These are phyloP conservation scores for Hylyphantes graminicola DNA, from an alignment of 1,140 invertebrate genomes.

Conservation along the genomic window DNA sequence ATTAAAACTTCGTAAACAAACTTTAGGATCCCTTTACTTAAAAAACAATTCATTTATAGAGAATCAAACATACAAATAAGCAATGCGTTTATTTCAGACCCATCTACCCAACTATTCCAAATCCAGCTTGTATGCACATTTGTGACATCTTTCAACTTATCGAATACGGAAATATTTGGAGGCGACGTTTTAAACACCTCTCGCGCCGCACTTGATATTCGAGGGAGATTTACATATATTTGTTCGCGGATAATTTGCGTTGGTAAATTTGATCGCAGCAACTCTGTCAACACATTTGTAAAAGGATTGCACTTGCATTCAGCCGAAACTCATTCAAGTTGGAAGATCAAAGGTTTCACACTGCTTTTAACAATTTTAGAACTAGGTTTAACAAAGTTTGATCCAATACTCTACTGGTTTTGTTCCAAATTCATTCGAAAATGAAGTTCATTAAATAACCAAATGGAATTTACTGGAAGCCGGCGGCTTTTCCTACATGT, in stretches of 20 bases:
- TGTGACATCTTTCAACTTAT: slow-evolving; percentile 23
- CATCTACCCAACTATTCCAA: too few species aligned
- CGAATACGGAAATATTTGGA: slow-evolving; percentile 38
- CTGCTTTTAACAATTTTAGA: slow-evolving; percentile 21
- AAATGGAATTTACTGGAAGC: too few species aligned
- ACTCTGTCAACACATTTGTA: slow-evolving; percentile 48
- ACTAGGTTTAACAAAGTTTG: neutral
- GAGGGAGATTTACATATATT: slow-evolving; percentile 51
- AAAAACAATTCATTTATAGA: too few species aligned
- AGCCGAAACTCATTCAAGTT: slow-evolving; percentile 23
- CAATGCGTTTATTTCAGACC: too few species aligned
- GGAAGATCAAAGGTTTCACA: slow-evolving; percentile 36
- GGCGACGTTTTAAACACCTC: slow-evolving; percentile 48
- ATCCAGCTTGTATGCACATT: slow-evolving; percentile 5
- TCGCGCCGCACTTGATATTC: slow-evolving; percentile 45
- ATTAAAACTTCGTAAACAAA: too few species aligned
- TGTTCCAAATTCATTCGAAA: too few species aligned
- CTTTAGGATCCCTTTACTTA: too few species aligned
- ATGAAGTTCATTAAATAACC: too few species aligned
- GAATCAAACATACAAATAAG: too few species aligned
- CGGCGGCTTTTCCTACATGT: too few species aligned
- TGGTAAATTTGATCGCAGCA: slow-evolving; percentile 51
- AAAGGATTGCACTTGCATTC: slow-evolving; percentile 42
- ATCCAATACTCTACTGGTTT: too few species aligned
- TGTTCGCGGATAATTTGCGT: slow-evolving; percentile 58